A percentile compares a stretch with the other conserved stretches of the same genome.
Conservation (phyloP, 1,140 invertebrate genomes). For the Hyphantria cunea region DNA sequence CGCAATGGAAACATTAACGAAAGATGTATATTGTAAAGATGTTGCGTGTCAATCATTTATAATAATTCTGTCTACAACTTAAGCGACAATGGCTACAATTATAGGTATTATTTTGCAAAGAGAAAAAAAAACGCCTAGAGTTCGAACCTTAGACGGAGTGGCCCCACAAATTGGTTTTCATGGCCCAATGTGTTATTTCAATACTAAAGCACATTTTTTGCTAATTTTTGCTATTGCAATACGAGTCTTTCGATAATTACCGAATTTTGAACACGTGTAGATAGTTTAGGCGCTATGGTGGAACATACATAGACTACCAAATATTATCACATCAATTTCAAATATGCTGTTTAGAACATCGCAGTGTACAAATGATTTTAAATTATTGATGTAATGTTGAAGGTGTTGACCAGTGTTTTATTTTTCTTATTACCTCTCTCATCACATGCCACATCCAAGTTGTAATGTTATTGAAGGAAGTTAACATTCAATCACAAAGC, state of each 20-base stretch:
- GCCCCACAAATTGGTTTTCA: conserved; percentile 18
- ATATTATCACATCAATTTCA: no score
- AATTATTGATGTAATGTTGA: no score
- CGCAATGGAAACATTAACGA: conserved; percentile 18
- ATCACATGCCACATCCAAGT: background rate
- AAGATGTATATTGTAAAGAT: conserved; percentile 9
- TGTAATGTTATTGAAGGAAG: conserved; percentile 8
- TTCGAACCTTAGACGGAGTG: conserved; percentile 7
- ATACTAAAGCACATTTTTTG: background rate
- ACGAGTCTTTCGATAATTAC: no score
- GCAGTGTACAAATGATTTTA: no score
- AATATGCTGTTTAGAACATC: no score
- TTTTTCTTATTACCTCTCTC: background rate
- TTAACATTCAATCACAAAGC: conserved; percentile 1
- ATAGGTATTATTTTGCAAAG: conserved; percentile 6
- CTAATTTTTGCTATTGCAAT: no score
- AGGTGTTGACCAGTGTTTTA: no score
- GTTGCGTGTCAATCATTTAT: conserved; percentile 14
- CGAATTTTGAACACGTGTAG: no score
- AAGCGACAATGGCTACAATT: conserved; percentile 22
- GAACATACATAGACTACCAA: no score
- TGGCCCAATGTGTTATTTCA: conserved; percentile 1
- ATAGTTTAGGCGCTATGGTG: no score
- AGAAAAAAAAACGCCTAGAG: conserved; percentile 16
- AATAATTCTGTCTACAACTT: conserved; percentile 9